Percentiles rank a stretch among this genome's conserved stretches.
Conservation (phyloP, 2,888 invertebrate species). For the Camponotus fellah region DNA sequence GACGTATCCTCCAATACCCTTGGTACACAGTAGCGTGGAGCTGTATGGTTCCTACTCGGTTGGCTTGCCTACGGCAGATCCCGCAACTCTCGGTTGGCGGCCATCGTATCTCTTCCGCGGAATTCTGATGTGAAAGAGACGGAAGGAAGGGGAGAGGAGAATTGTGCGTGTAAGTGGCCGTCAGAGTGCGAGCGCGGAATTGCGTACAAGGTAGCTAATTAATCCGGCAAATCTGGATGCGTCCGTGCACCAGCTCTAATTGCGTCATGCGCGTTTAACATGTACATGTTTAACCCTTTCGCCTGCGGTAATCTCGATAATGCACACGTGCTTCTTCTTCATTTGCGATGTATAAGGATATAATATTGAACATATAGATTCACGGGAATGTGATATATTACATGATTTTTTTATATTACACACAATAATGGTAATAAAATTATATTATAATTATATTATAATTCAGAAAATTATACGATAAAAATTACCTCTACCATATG, state of each 20-base stretch:
- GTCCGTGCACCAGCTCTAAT: neutral
- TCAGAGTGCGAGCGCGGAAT: constrained; percentile 65
- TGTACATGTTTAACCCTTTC: neutral
- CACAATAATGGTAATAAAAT: neutral
- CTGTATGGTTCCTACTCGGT: constrained; percentile 58
- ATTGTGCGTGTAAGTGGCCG: constrained; percentile 55
- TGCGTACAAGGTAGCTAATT: constrained; percentile 71
- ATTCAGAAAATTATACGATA: neutral
- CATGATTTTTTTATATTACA: neutral
- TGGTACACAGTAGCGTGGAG: constrained; percentile 66
- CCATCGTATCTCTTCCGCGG: constrained; percentile 49
- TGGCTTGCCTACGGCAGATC: constrained; percentile 27
- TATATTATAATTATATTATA: neutral
- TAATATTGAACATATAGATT: neutral
- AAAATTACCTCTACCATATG: neutral
- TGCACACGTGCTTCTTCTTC: neutral
- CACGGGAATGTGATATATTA: neutral
- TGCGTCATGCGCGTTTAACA: neutral
- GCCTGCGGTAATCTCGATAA: neutral
- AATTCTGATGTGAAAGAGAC: constrained; percentile 36
- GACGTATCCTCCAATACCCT: constrained; percentile 78
- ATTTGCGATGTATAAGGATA: neutral
- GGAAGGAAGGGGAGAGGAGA: neutral
- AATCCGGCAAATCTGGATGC: constrained; percentile 61
- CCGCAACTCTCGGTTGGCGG: constrained; percentile 23